Base-by-base conservation (phyloP, 2,888 invertebrate genomes). In the Drosophila phalerata region DNA sequence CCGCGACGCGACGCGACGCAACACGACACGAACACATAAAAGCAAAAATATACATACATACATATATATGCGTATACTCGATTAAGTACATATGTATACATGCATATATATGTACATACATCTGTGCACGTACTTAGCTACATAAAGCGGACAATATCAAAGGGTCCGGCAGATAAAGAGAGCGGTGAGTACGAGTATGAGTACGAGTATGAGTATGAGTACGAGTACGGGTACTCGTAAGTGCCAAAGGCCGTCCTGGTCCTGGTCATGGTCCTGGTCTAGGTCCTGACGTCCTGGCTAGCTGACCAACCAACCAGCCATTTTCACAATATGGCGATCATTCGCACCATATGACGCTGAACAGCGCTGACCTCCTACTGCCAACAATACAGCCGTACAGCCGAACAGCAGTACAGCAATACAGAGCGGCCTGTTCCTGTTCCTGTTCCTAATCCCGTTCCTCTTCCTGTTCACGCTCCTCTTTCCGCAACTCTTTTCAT, bases 311-410 rank as follows among this genome's bases (percentile, higher is more conserved):
- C 28, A 53, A 22, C n/a, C 63, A 69, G 72, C 72, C 80, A 83
- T 86, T 86, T 86, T 47, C 75, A 72, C 81, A 85, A 86, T 83
- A 88, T 88, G 88, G 84, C 79, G 88, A 85, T 85, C 88, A 83
- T 85, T 88, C 71, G 74, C 86, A 80, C 83, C 88, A 83, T 79
- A 72, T 88, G 86, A 80, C 77, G 70, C 74, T 49, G 53, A 52
- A 57, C 55, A 52, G 64, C 55, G 49, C 49, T 71, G 56, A 57
- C 69, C 62, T 73, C 66, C 69, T 72, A 55, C 65, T 60, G 64
- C 55, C 53, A 51, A 19, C 45, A 47, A 8, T n/a, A 51, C 56
- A 53, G 34, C 40, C 40, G 10, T 38, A 15, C 38, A 22, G 2
- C 22, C 22, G 22, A 22, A 22, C 53, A 51, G 25, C 45, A 42